Percentiles rank a stretch among this genome's conserved stretches.
Conservation (phyloP, 2,888 invertebrate species). For the Fragum whitleyi region DNA sequence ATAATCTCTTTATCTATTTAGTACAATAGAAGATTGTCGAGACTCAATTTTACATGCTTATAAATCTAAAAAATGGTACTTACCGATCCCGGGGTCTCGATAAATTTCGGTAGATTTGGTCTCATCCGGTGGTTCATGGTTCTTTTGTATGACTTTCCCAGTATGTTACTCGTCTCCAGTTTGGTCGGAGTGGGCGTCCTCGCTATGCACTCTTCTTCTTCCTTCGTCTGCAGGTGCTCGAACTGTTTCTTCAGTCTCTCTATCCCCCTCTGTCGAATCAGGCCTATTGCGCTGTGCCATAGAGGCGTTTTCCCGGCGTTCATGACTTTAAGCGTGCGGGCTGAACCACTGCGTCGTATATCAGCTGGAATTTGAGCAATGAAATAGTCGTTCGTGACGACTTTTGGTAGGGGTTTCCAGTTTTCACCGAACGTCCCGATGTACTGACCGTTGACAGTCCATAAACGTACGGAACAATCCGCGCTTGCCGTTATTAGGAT, state of each 20-base stretch:
- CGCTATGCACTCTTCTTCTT: constrained; percentile 43
- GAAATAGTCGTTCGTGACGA: constrained; percentile 81
- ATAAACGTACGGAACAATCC: constrained; percentile 88
- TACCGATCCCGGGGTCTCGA: constrained; percentile 71
- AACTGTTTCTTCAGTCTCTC: constrained; percentile 65
- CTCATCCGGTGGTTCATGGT: constrained; percentile 71
- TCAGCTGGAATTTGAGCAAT: constrained; percentile 88
- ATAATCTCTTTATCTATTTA: too few species aligned
- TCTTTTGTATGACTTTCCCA: constrained; percentile 77
- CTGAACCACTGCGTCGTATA: constrained; percentile 90
- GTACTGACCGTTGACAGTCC: constrained; percentile 83
- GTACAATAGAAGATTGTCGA: too few species aligned
- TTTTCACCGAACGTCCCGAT: constrained; percentile 92
- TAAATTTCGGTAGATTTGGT: constrained; percentile 67
- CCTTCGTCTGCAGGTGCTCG: constrained; percentile 54
- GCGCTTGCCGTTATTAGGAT: constrained; percentile 90
- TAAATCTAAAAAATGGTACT: constrained; percentile 26
- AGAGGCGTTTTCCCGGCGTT: constrained; percentile 70
- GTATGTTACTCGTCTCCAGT: constrained; percentile 69
- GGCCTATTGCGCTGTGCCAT: constrained; percentile 70
- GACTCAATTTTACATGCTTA: too few species aligned
- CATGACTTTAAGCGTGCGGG: constrained; percentile 90
- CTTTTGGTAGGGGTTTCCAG: constrained; percentile 87
- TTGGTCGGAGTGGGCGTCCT: constrained; percentile 28
- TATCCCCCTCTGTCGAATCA: constrained; percentile 59